Evolutionary conservation across 2,888 invertebrate genomes (phyloP), one percentile per base, ranked within the genome.

Genomic region (Phrixothrix hirtus): DNA sequence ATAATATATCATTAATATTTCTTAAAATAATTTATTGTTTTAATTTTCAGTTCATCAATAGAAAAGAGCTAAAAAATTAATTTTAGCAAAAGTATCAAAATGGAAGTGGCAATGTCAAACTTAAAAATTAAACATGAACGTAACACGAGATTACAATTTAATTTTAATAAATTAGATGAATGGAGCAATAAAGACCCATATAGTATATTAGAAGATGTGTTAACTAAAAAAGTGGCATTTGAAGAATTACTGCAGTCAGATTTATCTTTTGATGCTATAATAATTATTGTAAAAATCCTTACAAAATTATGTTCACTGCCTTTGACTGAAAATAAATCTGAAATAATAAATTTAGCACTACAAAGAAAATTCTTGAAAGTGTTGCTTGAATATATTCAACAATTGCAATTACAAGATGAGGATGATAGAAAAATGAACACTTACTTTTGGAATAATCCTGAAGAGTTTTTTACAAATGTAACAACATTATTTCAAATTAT

Each of bases 81-180:
- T n/a, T n/a, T n/a, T n/a, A n/a, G n/a, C n/a, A n/a, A n/a, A n/a
- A n/a, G n/a, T n/a, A n/a, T n/a, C n/a, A n/a, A n/a, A n/a, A n/a
- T n/a, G n/a, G n/a, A n/a, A n/a, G n/a, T n/a, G n/a, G n/a, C n/a
- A n/a, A n/a, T n/a, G n/a, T n/a, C n/a, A n/a, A n/a, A n/a, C n/a
- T n/a, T n/a, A n/a, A n/a, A n/a, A n/a, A n/a, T n/a, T n/a, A n/a
- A n/a, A n/a, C n/a, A n/a, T n/a, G n/a, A n/a, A n/a, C n/a, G n/a
- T n/a, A n/a, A n/a, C n/a, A n/a, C n/a, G n/a, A n/a, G n/a, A n/a
- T n/a, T n/a, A n/a, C n/a, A n/a, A n/a, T n/a, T n/a, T n/a, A 79
- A 80, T 7, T 80, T 75, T 59, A 79, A 77, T 62, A 70, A 75
- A 51, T 66, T 81, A 2, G 63, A 74, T 10, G 77, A 78, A 38